A percentile compares a stretch with the other conserved stretches of the same genome.
Conservation (phyloP, 2,888 invertebrate species). For the Odontothrips loti region DNA sequence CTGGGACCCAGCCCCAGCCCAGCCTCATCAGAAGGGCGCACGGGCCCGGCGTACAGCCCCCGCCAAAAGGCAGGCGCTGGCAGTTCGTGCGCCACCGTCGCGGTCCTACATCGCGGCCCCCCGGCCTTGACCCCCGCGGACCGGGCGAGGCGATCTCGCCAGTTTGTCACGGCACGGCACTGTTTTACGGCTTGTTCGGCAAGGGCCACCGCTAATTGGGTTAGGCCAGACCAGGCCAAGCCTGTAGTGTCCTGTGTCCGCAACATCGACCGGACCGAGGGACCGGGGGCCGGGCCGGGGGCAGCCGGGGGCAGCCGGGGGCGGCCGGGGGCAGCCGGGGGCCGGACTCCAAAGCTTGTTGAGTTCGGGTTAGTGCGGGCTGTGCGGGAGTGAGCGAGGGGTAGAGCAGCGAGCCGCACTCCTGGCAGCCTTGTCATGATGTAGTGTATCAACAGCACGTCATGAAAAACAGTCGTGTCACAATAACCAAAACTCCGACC, state of each 20-base stretch:
- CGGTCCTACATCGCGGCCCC: background rate
- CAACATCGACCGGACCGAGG: too few species aligned
- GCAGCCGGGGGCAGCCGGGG: background rate
- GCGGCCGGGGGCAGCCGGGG: background rate
- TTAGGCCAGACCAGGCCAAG: background rate
- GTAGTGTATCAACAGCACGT: too few species aligned
- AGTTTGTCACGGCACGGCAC: background rate
- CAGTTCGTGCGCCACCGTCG: background rate
- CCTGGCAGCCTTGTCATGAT: too few species aligned
- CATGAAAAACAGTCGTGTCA: too few species aligned
- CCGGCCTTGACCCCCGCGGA: background rate
- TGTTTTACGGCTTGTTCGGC: background rate
- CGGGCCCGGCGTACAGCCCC: background rate
- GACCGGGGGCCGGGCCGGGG: background rate
- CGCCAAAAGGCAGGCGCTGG: background rate
- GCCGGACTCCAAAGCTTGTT: background rate
- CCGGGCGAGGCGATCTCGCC: background rate
- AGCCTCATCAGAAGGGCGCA: background rate
- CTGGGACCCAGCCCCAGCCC: background rate
- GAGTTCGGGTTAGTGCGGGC: too few species aligned
- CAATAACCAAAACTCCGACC: too few species aligned
- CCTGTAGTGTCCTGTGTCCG: background rate
- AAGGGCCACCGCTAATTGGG: background rate
- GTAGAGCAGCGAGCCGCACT: background rate
- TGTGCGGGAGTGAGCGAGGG: background rate